These are phyloP conservation scores for Triplophysa dalaica DNA, from an alignment of 2,113 vertebrate genomes.

Conservation along the genomic window DNA sequence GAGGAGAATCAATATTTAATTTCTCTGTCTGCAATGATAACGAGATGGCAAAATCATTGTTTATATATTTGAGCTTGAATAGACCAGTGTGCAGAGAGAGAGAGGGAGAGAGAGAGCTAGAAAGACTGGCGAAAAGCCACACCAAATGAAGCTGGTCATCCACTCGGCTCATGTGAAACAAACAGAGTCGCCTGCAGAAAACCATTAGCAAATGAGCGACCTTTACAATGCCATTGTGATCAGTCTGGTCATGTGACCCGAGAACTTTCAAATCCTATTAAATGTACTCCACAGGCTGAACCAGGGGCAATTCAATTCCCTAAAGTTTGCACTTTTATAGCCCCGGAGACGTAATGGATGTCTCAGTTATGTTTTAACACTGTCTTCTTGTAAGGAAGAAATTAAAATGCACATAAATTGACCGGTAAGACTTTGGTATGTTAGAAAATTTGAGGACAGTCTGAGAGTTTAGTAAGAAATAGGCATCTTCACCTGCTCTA, in stretches of 20 bases:
- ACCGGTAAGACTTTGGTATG: too few species aligned
- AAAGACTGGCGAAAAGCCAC: constrained; percentile 1
- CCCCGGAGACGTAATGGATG: too few species aligned
- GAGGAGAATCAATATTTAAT: constrained; percentile 75
- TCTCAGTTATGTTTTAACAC: too few species aligned
- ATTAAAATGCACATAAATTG: too few species aligned
- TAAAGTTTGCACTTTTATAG: too few species aligned
- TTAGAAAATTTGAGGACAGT: too few species aligned
- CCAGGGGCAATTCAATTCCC: background rate
- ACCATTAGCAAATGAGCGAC: constrained; percentile 30
- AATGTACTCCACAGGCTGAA: background rate
- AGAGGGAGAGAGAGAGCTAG: too few species aligned
- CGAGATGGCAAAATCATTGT: constrained; percentile 66
- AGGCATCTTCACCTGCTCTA: too few species aligned
- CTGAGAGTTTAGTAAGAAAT: too few species aligned
- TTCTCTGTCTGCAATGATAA: constrained; percentile 73
- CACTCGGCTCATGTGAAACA: constrained; percentile 1
- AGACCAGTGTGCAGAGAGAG: constrained; percentile 3
- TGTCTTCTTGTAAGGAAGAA: too few species aligned
- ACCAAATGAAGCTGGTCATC: constrained; percentile 30
- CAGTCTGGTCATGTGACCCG: background rate
- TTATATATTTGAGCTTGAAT: constrained; percentile 61
- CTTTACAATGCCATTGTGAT: constrained; percentile 2
- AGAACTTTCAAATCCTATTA: background rate
- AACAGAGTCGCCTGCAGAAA: constrained; percentile 10